Conservation (phyloP, 2,113 vertebrate genomes). For the Herpailurus yagouaroundi region DNA sequence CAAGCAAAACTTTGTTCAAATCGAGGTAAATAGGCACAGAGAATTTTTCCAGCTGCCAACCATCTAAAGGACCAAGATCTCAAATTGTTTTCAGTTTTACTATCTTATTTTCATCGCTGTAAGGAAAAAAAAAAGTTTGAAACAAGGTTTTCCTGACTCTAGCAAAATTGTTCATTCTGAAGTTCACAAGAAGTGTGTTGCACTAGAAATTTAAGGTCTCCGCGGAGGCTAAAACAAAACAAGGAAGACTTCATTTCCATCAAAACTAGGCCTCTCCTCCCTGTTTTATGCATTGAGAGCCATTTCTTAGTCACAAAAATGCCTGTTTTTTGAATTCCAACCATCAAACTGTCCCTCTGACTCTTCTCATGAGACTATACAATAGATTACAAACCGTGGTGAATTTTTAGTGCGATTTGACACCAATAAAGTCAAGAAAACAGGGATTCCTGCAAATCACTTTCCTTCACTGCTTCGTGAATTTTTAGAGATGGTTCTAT, state of each 20-base stretch:
- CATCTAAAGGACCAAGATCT: neutral
- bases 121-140: neutral
- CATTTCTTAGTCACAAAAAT: fast-evolving
- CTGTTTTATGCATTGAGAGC: neutral
- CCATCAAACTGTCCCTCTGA: neutral
- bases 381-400: neutral
- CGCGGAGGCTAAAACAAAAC: neutral
- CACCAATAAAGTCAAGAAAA: neutral
- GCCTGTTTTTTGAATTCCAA: neutral
- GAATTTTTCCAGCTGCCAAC: neutral
- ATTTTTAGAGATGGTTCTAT: neutral
- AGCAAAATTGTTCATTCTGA: neutral
- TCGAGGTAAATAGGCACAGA: neutral
- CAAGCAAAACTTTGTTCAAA: neutral
- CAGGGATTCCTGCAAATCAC: neutral
- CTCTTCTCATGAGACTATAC: neutral
- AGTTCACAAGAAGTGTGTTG: neutral
- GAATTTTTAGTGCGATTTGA: neutral
- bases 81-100: neutral
- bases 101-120: neutral
- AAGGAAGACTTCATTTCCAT: neutral
- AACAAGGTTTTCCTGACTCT: neutral
- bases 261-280: neutral
- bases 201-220: neutral
- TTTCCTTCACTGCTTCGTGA: neutral